Base-by-base conservation (phyloP, 2,888 invertebrate genomes). In the Sesia apiformis region DNA sequence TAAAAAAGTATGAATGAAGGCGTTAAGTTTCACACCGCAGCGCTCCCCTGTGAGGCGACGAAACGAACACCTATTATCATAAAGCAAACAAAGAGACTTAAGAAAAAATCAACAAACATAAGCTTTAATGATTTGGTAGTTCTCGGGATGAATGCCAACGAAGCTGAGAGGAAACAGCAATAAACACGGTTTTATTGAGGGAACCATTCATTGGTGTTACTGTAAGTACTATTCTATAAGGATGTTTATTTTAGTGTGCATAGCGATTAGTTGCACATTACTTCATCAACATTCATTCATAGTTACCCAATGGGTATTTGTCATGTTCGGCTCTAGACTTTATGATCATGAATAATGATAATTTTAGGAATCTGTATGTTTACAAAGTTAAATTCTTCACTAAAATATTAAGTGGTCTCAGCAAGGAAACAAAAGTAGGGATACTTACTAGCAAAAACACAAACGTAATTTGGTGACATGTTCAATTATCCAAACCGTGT, bases 51-150 rank as follows among this genome's bases (percentile, higher is more conserved):
- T 71, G 60, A 67, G 66, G 74, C 76, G 74, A 74, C 77, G 78
- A 84, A 82, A 81, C 84, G 76, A 84, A 87, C 83, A 81, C 86
- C 84, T 82, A 86, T 87, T 88, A 88, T 88, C 89, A 88, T 86
- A 89, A 85, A 84, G 76, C 83, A 86, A 88, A 88, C 85, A 87
- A 84, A 80, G 77, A 79, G 63, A 71, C 40, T n/a, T 72, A 72
- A 53, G 49, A 82, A 83, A 85, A 84, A 85, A 81, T 76, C 79
- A 84, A 86, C 85, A 85, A 85, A 85, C 78, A 82, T 75, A 74
- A 74, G 74, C 72, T 77, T 83, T 85, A 84, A 84, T 86, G 83
- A 85, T 85, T 84, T 80, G 80, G 82, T 84, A 80, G 84, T 81
- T 81, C 79, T 73, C 67, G 76, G 76, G 79, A 78, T 82, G 87